These are phyloP conservation scores for Morphnarchus princeps DNA, from an alignment of 2,113 vertebrate species.

Conservation along the genomic window DNA sequence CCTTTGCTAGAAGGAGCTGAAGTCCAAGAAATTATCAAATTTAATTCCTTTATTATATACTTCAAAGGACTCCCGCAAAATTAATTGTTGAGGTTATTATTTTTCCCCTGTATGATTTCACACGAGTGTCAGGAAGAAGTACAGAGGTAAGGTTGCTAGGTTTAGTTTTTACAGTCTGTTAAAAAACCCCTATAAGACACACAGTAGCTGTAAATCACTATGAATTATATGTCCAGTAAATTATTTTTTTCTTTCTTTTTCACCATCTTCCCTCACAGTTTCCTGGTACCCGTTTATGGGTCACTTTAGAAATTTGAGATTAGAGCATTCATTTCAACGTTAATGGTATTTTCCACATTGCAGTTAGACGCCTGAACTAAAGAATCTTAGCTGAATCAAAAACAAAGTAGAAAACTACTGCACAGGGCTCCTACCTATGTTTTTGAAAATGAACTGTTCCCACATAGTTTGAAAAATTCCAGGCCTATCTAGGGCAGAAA, in stretches of 20 bases:
- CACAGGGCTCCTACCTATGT: neutral
- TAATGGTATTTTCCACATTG: neutral
- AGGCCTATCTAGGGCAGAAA: slow-evolving; percentile 10
- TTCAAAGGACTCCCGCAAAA: neutral
- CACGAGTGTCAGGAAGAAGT: neutral
- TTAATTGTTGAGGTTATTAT: neutral
- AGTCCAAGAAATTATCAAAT: neutral
- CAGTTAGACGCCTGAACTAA: neutral
- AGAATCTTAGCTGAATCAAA: neutral
- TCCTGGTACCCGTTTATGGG: neutral
- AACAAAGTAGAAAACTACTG: neutral
- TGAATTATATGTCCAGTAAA: neutral
- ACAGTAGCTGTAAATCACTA: neutral
- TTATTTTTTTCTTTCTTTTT: neutral
- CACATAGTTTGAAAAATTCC: neutral
- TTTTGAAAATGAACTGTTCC: neutral
- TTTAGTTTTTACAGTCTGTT: neutral
- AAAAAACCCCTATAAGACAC: neutral
- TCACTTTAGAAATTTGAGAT: neutral
- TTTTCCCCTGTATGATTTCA: neutral
- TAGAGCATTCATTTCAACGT: neutral
- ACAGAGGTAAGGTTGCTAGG: neutral
- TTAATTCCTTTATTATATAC: neutral
- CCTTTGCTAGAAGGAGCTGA: neutral
- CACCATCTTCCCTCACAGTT: neutral